Base-by-base conservation (phyloP, 2,797 vertebrate genomes). In the Echeneis naucrates region DNA sequence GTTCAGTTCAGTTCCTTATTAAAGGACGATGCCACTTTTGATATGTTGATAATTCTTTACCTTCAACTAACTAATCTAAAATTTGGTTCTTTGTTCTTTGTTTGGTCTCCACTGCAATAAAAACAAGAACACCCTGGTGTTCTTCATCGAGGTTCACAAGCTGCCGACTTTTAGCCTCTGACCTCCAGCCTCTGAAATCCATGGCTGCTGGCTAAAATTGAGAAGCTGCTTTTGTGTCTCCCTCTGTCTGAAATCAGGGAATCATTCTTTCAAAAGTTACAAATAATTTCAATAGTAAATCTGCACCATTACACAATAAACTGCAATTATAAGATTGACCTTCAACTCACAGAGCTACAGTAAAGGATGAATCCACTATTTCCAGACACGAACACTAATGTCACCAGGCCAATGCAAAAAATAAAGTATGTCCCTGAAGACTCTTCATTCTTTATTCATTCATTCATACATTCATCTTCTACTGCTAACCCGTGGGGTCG, bases 1-100 rank as follows among this genome's bases (percentile, higher is more conserved):
- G 33, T 69, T 78, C 57, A 53, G 60, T 33, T 70, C 17, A 64
- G 55, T 35, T 12, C 30, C 4, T 27, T 59, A 33, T 12, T 30
- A 47, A 55, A 27, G 42, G 21, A 60, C 52, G 37, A 58, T 42
- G 64, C 68, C 26, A 60, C 47, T 40, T 65, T 8, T 21, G 55
- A 63, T 32, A 14, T 35, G 42, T 40, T 35, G 42, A 33, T 21
- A n/a, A 37, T 27, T 8, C 30, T 47, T 23, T 5, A 33, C 4
- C 8, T 7, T 44, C 7, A 13, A 9, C 19, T 17, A n/a, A n/a
- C 38, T 4, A 4, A 47, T 11, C 2, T 45, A 45, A 45, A 21
- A 13, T 16, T 11, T 4, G 7, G 16, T n/a, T 47, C 2, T 64
- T 47, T 8, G 55, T 42, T n/a, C n/a, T n/a, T n/a, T n/a, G n/a